phyloP scores from a whole-genome alignment of 2,888 invertebrate species.

The Morinoia aosen region DNA sequence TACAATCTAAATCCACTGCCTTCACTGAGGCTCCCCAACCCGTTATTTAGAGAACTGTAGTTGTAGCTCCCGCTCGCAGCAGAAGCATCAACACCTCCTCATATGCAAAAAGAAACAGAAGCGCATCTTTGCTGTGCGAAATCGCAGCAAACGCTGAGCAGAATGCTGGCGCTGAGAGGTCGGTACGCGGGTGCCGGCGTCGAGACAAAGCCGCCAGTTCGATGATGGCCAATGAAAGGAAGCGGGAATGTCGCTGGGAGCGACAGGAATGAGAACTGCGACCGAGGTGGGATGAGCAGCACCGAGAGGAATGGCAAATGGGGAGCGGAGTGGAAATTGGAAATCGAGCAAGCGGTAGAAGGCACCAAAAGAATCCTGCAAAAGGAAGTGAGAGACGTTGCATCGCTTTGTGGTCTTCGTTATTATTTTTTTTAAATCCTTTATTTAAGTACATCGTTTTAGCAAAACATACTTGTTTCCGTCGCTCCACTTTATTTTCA shows the following conservation, averaged over 20 bases:
- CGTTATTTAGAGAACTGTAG: background rate
- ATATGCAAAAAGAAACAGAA: background rate
- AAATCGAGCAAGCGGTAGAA: background rate
- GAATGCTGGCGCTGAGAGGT: background rate
- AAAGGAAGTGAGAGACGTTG: too few relatives aligned
- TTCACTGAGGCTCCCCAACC: too few relatives aligned
- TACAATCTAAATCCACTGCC: too few relatives aligned
- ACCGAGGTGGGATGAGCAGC: background rate
- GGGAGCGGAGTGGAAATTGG: background rate
- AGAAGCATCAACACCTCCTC: background rate
- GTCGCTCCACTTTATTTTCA: too few relatives aligned
- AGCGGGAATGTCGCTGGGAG: constrained; percentile 20
- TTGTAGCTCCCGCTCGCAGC: background rate
- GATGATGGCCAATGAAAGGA: constrained; percentile 49
- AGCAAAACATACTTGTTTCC: too few relatives aligned
- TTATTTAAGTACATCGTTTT: too few relatives aligned
- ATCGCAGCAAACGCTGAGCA: background rate
- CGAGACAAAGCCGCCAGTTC: constrained; percentile 28
- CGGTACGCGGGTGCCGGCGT: background rate
- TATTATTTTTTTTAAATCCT: too few relatives aligned
- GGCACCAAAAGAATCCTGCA: background rate
- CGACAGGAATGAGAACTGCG: background rate
- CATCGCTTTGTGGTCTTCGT: too few relatives aligned
- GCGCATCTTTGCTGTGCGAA: background rate
- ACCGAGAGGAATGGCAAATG: background rate